Conservation (phyloP, 2,113 vertebrate species). For the Todiramphus chloris region DNA sequence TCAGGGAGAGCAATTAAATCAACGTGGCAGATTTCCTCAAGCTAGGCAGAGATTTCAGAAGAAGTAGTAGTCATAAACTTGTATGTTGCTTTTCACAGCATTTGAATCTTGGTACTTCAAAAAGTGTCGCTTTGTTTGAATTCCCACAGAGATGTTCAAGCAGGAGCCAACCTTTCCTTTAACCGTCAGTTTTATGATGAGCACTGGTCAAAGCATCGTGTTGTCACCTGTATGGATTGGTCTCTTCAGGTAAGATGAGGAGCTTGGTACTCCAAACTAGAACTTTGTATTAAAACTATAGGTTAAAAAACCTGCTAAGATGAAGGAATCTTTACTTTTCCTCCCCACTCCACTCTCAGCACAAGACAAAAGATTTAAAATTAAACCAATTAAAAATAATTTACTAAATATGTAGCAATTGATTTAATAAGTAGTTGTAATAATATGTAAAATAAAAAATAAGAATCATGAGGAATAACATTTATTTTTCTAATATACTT, state of each 20-base stretch:
- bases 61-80: not conserved
- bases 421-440: not conserved
- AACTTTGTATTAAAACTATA: not conserved
- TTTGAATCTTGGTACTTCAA: not conserved
- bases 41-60: not conserved
- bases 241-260: slow-evolving; percentile 88
- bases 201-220: slow-evolving; percentile 97
- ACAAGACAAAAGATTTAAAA: not conserved
- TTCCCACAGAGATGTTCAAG: slow-evolving; percentile 85
- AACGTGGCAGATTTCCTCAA: not conserved
- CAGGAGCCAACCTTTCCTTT: slow-evolving; percentile 91
- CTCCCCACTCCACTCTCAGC: not conserved
- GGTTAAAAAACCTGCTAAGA: not conserved
- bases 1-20: not conserved
- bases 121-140: slow-evolving; percentile 18
- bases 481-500: not conserved
- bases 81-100: not conserved
- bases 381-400: not conserved
- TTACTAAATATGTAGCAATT: not conserved
- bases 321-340: not conserved
- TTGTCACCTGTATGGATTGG: slow-evolving; percentile 97
- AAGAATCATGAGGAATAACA: not conserved
- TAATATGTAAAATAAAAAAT: not conserved
- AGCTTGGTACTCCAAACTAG: not conserved
- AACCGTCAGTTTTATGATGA: slow-evolving; percentile 95